phyloP scores from a whole-genome alignment of 2,797 vertebrate species.

The Arremon aurantiirostris region DNA sequence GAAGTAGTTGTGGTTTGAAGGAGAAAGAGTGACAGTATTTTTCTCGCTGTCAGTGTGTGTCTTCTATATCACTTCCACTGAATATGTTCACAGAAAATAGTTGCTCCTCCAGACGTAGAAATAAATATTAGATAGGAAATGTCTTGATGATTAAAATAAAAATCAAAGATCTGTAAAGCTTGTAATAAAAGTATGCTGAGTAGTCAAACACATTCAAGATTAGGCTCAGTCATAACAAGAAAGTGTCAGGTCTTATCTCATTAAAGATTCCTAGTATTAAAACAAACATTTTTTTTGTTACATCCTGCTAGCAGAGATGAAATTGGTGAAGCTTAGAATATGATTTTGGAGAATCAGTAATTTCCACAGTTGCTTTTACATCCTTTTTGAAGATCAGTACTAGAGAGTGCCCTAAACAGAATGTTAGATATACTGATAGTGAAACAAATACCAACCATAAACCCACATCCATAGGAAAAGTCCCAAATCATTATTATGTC shows the following conservation, averaged over 20 bases:
- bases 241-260: background rate
- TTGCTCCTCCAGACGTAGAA: background rate
- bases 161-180: background rate
- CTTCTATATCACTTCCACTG: background rate
- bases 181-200: background rate
- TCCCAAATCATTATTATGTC: background rate
- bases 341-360: background rate
- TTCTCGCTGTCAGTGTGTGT: accelerated
- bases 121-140: background rate
- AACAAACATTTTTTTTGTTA: background rate
- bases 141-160: background rate
- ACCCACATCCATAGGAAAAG: background rate
- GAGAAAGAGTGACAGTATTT: background rate
- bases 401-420: background rate
- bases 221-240: background rate
- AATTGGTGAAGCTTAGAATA: background rate
- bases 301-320: background rate
- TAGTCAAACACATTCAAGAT: background rate
- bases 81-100: background rate
- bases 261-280: background rate
- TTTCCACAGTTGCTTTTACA: background rate
- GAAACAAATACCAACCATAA: background rate
- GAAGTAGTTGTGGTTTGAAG: background rate
- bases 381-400: background rate
- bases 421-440: background rate